A percentile compares a stretch with the other conserved stretches of the same genome.
These are phyloP conservation scores for Drosophila koepferae DNA, from an alignment of 2,888 invertebrate genomes.

Conservation along the genomic window DNA sequence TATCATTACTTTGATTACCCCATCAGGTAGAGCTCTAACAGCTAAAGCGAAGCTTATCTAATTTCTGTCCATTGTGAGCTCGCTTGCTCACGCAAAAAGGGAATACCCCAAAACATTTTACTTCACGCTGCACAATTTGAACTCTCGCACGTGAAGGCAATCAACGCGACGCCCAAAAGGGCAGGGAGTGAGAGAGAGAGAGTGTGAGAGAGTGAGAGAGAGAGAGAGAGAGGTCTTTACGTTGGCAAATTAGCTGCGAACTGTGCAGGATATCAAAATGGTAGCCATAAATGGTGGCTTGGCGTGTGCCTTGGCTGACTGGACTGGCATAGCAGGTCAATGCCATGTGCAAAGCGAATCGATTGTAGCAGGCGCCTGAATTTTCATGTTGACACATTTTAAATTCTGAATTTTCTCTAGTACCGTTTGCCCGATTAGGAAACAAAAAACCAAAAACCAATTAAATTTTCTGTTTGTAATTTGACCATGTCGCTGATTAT, in stretches of 20 bases:
- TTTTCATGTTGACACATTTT: neutral
- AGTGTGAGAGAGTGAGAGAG: neutral
- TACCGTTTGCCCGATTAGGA: neutral
- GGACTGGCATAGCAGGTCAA: constrained; percentile 60
- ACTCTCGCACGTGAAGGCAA: constrained; percentile 66
- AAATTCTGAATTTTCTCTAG: neutral
- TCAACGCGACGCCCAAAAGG: constrained; percentile 50
- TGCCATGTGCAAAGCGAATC: constrained; percentile 61
- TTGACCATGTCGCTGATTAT: constrained; percentile 24
- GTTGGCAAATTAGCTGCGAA: constrained; percentile 64
- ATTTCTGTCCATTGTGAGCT: neutral
- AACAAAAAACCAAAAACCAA: neutral
- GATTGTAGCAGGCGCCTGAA: constrained; percentile 46
- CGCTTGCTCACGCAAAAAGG: neutral
- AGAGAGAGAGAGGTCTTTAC: neutral
- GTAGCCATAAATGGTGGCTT: constrained; percentile 64
- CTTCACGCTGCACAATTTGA: constrained; percentile 2
- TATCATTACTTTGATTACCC: neutral
- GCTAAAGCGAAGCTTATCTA: neutral
- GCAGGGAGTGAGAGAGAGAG: neutral
- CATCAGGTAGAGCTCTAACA: neutral
- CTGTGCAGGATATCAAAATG: constrained; percentile 67
- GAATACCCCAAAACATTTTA: neutral
- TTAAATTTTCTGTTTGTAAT: neutral
- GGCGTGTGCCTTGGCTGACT: constrained; percentile 36